phyloP scores from a whole-genome alignment of 2,888 invertebrate species.

The Drosophila mimetica region DNA sequence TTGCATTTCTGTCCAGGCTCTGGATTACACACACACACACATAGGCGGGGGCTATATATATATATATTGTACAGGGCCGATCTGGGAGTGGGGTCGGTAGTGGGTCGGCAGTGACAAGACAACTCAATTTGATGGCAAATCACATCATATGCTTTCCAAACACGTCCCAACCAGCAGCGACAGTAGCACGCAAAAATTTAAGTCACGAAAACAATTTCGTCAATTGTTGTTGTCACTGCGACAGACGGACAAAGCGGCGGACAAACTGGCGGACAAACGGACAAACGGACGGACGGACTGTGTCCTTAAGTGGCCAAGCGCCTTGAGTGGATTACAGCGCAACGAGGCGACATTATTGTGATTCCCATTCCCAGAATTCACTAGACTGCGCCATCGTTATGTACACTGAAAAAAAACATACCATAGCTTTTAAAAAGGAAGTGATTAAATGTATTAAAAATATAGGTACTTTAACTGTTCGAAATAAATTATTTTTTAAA shows the following conservation, averaged over 20 bases:
- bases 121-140: constrained; percentile 84
- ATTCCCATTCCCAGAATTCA: background rate
- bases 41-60: constrained; percentile 4
- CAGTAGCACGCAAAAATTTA: constrained; percentile 80
- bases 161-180: constrained; percentile 77
- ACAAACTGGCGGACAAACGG: constrained; percentile 13
- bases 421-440: no score
- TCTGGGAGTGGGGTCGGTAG: background rate
- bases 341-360: constrained; percentile 44
- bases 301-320: constrained; percentile 59
- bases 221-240: constrained; percentile 60
- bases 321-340: constrained; percentile 74
- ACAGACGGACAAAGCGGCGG: constrained; percentile 20
- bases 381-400: constrained; percentile 11
- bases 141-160: constrained; percentile 85
- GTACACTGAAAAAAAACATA: no score
- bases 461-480: no score
- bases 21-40: constrained; percentile 1
- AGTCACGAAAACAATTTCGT: constrained; percentile 85
- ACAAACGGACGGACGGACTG: constrained; percentile 16
- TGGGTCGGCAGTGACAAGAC: constrained; percentile 58
- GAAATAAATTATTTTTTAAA: no score
- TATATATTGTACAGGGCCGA: background rate
- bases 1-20: constrained; percentile 67
- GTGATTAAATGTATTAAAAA: no score